Evolutionary conservation across 2,888 invertebrate species (phyloP), one percentile per base, ranked within the genome.

Genomic region (Epirrhoe alternata): DNA sequence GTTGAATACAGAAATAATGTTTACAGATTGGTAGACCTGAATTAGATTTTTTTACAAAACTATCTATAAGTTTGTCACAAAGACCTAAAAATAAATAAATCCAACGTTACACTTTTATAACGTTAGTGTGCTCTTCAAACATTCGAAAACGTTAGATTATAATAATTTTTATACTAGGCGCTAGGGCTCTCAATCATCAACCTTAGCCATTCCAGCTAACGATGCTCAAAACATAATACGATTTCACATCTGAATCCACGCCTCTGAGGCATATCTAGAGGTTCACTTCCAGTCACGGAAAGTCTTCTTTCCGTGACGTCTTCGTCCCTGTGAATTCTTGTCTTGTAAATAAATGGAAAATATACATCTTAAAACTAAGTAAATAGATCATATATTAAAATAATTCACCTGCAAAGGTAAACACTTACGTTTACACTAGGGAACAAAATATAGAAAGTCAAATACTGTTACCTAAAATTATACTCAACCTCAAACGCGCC

Each of bases 401-500:
- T 76, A 76, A 77, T 76, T 75, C 74, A 81, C 77, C 69, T 67
- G 58, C 64, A 70, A 62, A 76, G 75, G 76, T 72, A 64, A 70
- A 71, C 71, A 76, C 74, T 72, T 74, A 74, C 67, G 74, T 66
- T 61, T 71, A 62, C 70, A 63, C 68, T 70, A 73, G 86, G 88
- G 86, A 89, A 89, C 89, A 84, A 83, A 80, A 78, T 79, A 84
- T 72, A 58, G 30, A 73, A 83, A 77, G 82, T 85, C 81, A 84
- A 89, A 90, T 90, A 90, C 88, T 89, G 89, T 82, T 81, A 84
- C 77, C 78, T 61, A 66, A 35, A 69, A 50, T n/a, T 51, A 66
- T 68, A 61, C 17, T 51, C 50, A 6, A 42, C 57, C 58, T 51
- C 56, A 55, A 51, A 42, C 24, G 42, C 56, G 38, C 17, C 54